Conservation (phyloP, 2,888 invertebrate genomes). For the Escarpia spicata region DNA sequence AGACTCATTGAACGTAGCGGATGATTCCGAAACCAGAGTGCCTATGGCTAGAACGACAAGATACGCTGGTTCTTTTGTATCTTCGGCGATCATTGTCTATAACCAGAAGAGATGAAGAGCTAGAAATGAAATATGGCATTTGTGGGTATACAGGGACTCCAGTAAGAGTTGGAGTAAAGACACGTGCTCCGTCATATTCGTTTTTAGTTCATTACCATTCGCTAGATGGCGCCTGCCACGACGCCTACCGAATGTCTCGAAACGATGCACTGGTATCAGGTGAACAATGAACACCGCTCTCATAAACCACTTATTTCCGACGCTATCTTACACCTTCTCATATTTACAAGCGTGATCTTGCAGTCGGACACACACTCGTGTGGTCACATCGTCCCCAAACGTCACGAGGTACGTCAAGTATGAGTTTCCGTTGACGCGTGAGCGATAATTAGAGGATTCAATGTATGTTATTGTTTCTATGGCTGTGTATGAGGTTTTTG, state of each 20-base stretch:
- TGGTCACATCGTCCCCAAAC: neutral
- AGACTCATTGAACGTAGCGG: too few relatives aligned
- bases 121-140: too few relatives aligned
- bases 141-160: too few relatives aligned
- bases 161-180: too few relatives aligned
- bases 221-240: neutral
- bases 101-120: too few relatives aligned
- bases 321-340: neutral
- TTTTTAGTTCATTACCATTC: neutral
- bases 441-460: neutral
- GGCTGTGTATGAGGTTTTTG: neutral
- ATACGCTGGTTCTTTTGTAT: too few relatives aligned
- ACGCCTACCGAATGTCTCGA: neutral
- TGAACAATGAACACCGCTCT: neutral
- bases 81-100: too few relatives aligned
- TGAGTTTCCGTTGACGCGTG: neutral
- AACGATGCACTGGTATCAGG: constrained; percentile 5
- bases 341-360: neutral
- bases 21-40: too few relatives aligned
- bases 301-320: neutral
- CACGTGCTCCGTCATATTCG: too few relatives aligned
- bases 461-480: neutral
- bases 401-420: neutral
- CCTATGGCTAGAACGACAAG: too few relatives aligned
- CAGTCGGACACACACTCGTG: neutral